Conservation (phyloP, 2,113 vertebrate genomes). For the Ictalurus punctatus region DNA sequence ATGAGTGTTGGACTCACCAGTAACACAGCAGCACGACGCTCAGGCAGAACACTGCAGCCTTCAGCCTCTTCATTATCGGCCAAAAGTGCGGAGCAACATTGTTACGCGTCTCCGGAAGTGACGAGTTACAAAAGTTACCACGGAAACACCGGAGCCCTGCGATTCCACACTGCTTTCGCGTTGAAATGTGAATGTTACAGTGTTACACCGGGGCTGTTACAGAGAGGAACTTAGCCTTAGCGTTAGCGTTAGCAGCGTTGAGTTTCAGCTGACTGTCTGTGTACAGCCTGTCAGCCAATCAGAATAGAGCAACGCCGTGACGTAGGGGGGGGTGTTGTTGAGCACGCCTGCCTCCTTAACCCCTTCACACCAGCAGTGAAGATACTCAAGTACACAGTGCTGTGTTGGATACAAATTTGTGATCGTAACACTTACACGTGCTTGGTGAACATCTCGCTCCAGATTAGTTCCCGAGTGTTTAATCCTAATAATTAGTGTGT, state of each 20-base stretch:
- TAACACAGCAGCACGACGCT: neutral
- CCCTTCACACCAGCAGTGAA: neutral
- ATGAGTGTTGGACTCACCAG: constrained; percentile 21
- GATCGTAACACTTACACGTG: no score
- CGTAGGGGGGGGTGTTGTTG: neutral
- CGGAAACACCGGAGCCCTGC: neutral
- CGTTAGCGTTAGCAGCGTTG: neutral
- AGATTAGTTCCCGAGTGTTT: no score
- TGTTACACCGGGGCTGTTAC: neutral
- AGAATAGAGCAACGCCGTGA: neutral
- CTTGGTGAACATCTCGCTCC: no score
- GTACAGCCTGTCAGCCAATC: neutral
- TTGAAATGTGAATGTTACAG: no score
- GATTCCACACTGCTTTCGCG: neutral
- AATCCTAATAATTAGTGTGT: no score
- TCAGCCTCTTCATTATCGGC: constrained; percentile 33
- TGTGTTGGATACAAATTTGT: neutral
- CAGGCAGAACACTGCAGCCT: constrained; percentile 7
- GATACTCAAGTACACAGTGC: neutral
- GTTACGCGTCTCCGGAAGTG: neutral
- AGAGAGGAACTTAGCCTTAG: neutral
- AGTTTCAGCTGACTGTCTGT: constrained; percentile 6
- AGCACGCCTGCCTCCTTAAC: neutral
- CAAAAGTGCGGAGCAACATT: neutral
- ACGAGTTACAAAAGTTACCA: neutral